phyloP scores from a whole-genome alignment of 2,113 vertebrate species.

The Pollachius pollachius region DNA sequence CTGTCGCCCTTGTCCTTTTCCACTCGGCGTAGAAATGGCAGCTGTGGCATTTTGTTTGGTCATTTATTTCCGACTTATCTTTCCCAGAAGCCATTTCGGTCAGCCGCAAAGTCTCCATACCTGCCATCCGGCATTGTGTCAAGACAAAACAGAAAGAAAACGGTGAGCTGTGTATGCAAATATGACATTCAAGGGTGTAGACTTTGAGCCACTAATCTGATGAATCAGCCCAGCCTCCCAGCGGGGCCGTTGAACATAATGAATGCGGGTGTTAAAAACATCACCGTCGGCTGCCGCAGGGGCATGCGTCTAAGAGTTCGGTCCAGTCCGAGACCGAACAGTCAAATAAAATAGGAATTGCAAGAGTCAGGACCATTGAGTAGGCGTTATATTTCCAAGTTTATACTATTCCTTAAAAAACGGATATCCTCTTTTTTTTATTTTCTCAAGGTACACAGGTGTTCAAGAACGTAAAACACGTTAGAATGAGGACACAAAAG shows the following conservation, averaged over 20 bases:
- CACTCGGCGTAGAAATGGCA: slow-evolving; percentile 55
- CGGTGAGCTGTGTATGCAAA: slow-evolving; percentile 72
- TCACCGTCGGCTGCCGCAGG: background rate
- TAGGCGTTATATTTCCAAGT: no score
- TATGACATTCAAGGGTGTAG: slow-evolving; percentile 74
- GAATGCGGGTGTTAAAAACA: slow-evolving; percentile 39
- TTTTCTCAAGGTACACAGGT: no score
- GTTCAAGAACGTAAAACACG: no score
- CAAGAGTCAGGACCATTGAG: no score
- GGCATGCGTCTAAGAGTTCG: no score
- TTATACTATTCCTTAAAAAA: no score
- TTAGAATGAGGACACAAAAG: no score
- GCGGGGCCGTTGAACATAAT: slow-evolving; percentile 34
- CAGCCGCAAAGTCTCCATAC: slow-evolving; percentile 38
- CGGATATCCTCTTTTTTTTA: no score
- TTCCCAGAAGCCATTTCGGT: slow-evolving; percentile 61
- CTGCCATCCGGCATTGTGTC: slow-evolving; percentile 56
- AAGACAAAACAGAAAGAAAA: slow-evolving; percentile 48
- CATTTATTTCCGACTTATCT: slow-evolving; percentile 64
- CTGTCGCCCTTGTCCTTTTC: slow-evolving; percentile 46
- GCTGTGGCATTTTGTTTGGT: slow-evolving; percentile 66
- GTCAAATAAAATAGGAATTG: no score
- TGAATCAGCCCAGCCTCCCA: slow-evolving; percentile 47
- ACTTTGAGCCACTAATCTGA: slow-evolving; percentile 64
- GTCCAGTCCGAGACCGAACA: no score